Evolutionary conservation across 35 echinoderm and acorn worm species (phyloP), one percentile per base, ranked within the genome.

Genomic region (Apostichopus californicus): DNA sequence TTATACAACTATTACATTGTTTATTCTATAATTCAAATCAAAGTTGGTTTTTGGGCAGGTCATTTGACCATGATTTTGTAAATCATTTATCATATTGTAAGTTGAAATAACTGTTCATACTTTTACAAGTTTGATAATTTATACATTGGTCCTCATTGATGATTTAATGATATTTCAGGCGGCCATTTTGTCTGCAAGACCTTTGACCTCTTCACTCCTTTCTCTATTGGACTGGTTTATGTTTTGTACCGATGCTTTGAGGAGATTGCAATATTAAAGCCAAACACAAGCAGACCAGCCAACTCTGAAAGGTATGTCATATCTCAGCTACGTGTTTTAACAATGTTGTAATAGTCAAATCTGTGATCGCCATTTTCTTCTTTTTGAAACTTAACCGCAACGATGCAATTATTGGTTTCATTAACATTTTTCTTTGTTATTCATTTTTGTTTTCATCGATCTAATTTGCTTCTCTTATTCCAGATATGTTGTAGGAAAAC

Each of bases 101-200:
- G 2, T 46, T 46, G 0, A 46, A 46, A 46, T 46, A 46, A 46
- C 34, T 46, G 34, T 46, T 68, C 64, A 68, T 68, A 68, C 9
- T 68, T 68, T 68, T 68, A 5, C 64, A 68, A 68, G 64, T 75
- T 17, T 57, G 23, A 4, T 6, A 87, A 18, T 82, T 52, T 82
- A 57, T 46, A 55, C 20, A 78, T 17, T 78, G 71, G 2, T 46
- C 34, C 34, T 46, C n/a, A 75, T n/a, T 20, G 15, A 75, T 75
- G 17, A 12, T n/a, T 14, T 11, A 55, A 86, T 87, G 55, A 24
- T 68, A 54, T 93, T 82, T 9, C 15, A 61, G 97, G 97, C 73
- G 97, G 97, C 53, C 93, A 96, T 92, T 98, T 98, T 96, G 97
- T 98, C 22, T 98, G 97, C 84, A 98, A 98, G 91, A 98, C 97